Evolutionary conservation across 2,888 invertebrate species (phyloP), one percentile per base, ranked within the genome.

Genomic region (Sarcophaga carnaria): DNA sequence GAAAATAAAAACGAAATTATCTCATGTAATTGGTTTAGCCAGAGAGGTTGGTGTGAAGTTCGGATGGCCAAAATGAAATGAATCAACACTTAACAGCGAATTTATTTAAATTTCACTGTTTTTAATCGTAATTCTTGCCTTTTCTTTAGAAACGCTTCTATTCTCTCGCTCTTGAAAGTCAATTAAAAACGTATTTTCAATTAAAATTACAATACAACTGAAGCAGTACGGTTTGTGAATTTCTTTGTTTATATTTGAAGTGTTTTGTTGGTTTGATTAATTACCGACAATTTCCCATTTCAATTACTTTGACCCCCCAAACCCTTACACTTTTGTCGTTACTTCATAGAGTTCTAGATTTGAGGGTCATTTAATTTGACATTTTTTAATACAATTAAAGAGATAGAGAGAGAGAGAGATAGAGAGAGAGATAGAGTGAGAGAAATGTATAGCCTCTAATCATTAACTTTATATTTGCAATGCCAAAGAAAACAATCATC

Each of bases 211-310:
- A 5, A 8, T 20, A 25, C 17, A 71, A 17, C 2, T 63, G 8
- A 59, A 80, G 66, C 6, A 22, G 11, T 45, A 22, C 49, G 17
- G 49, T 3, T 59, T 37, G 20, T 45, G 45, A 8, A n/a, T 49
- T 20, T 54, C 12, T 27, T 20, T 69, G 17, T 69, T 67, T 67
- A 64, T 25, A 14, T 45, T 60, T 76, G 11, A 71, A 80, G 60
- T 62, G 66, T 77, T 77, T 74, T 27, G 81, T 78, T 67, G 59
- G 59, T 78, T 81, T 85, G 80, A 85, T 85, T 81, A 78, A 85
- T 81, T 74, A 54, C 78, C 76, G 12, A 81, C 69, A 78, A 14
- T 81, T 77, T 66, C 8, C 47, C 66, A 63, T 3, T 47, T 64
- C 2, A 54, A 54, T 54, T 17, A 54, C 22, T 22, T 80, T 49